Base-by-base conservation (phyloP, 2,888 invertebrate genomes). In the Dione juno region DNA sequence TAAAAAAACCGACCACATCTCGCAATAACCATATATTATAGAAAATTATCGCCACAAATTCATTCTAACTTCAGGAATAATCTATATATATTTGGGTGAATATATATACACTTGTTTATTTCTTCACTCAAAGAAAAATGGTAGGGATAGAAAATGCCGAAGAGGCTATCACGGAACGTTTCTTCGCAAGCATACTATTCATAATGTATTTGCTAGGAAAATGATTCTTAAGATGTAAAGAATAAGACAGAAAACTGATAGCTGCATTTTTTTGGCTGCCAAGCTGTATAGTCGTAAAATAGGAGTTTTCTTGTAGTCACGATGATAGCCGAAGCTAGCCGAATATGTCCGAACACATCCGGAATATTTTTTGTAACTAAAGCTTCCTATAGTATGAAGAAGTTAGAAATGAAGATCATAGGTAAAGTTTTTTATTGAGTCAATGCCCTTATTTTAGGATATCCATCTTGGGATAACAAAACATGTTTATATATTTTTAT, bases 101-200 rank as follows among this genome's bases (percentile, higher is more conserved):
- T 81, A 77, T 79, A 77, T 78, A 80, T 78, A 83, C 82, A 84
- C 82, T 82, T 85, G 82, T 85, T 84, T 85, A 88, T 88, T 83
- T 80, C 80, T 82, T 87, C 81, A 83, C 81, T 81, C 81, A 81
- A 84, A 84, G 85, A 88, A 85, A 86, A 84, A 88, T 85, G 87
- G 82, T 84, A 84, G 85, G 35, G 84, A 84, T 85, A n/a, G 84
- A 86, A 88, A 87, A 85, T 84, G 82, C 81, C 81, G 83, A 84
- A 87, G 83, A 82, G 82, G 82, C 87, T 84, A 88, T 87, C 85
- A 83, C 81, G 81, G 82, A 84, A 82, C 85, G 81, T 87, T 87
- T 89, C 83, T 79, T 74, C 70, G 77, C 76, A 78, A 74, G 77
- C 69, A 71, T 73, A 75, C 73, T 67, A 74, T 75, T 72, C 71